Evolutionary conservation across 2,888 invertebrate genomes (phyloP).

Genomic region (Callimorpha dominula): DNA sequence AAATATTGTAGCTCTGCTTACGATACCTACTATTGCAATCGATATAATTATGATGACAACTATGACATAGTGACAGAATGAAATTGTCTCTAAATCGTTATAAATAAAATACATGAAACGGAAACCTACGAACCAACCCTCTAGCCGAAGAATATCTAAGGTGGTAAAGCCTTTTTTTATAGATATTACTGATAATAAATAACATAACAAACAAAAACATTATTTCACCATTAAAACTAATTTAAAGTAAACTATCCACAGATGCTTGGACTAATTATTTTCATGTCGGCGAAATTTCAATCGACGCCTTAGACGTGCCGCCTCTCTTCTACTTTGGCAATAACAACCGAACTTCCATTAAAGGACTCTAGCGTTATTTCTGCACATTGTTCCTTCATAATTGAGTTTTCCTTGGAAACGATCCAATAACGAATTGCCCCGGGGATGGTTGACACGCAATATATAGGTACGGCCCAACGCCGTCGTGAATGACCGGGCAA

Average conservation of each 20-base stretch:
- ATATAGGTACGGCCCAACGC: constrained; percentile 50
- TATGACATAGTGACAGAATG: no score
- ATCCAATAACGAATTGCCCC: constrained; percentile 69
- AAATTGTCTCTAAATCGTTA: no score
- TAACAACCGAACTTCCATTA: constrained; percentile 58
- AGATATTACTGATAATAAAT: not conserved
- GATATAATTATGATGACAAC: no score
- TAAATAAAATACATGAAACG: no score
- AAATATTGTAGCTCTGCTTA: no score
- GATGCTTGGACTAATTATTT: constrained; percentile 30
- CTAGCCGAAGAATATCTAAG: no score
- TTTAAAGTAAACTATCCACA: constrained; percentile 15
- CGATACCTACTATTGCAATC: not conserved
- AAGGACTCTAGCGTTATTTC: constrained; percentile 54
- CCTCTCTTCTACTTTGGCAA: constrained; percentile 35
- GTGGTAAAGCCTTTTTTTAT: not conserved
- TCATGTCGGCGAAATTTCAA: constrained; percentile 31
- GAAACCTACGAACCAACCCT: not conserved
- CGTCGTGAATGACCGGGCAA: constrained; percentile 42
- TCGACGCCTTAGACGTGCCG: constrained; percentile 23
- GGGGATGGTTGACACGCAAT: constrained; percentile 51
- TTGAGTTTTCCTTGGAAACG: constrained; percentile 74
- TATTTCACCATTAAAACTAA: constrained; percentile 16
- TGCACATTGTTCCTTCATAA: constrained; percentile 68
- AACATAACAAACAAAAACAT: not conserved